A percentile compares a stretch with the other conserved stretches of the same genome.
Evolutionary conservation across 2,888 invertebrate species (phyloP).

Genomic region (Helobdella robusta): DNA sequence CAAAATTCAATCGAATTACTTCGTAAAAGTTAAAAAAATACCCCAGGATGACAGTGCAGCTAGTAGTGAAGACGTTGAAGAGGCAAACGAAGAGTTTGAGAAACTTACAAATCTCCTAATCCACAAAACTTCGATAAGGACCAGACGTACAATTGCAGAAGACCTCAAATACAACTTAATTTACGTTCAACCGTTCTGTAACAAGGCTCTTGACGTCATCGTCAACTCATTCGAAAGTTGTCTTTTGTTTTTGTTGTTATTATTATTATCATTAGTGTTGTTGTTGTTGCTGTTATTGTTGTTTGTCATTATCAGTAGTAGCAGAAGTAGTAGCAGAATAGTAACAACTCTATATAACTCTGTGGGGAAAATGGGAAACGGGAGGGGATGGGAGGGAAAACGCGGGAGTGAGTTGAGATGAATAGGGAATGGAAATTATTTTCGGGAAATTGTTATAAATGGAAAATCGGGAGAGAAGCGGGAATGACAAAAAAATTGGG

Average conservation of each 20-base stretch:
- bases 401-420: not conserved
- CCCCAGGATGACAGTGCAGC: not conserved
- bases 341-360: not conserved
- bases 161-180: conserved; percentile 9
- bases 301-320: not conserved
- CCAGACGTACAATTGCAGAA: conserved; percentile 6
- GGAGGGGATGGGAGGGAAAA: not conserved
- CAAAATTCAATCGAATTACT: not conserved
- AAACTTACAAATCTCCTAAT: not conserved
- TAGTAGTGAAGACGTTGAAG: conserved; percentile 4
- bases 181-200: conserved; percentile 5
- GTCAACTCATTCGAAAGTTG: conserved; percentile 5
- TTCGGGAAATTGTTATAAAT: not conserved
- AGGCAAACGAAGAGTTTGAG: not conserved
- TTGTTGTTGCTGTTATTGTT: not conserved
- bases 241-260: not conserved
- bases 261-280: not conserved
- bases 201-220: not conserved
- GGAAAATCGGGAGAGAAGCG: no score
- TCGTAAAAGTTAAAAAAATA: not conserved
- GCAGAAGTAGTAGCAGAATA: not conserved
- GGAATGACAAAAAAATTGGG: no score
- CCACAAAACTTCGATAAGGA: not conserved
- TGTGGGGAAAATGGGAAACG: not conserved
- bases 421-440: not conserved